Evolutionary conservation across 2,888 invertebrate species (phyloP), one percentile per base, ranked within the genome.

Genomic region (Branchipolynoe longqiensis): DNA sequence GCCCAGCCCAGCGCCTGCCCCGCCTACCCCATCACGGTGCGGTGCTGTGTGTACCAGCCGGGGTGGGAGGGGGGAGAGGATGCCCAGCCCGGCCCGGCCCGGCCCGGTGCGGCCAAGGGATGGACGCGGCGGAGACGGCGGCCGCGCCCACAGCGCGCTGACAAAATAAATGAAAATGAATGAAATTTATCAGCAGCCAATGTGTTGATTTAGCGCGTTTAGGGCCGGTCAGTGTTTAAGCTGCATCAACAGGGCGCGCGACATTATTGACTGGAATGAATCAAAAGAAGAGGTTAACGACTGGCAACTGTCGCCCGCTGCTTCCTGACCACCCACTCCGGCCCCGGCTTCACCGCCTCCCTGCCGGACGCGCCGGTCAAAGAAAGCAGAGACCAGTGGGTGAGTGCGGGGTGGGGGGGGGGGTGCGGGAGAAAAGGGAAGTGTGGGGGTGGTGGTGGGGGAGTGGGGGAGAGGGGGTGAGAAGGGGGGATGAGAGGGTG

Each of bases 151-250:
- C 58, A 48, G 8, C 18, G 48, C 8, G 8, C 48, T 8, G 48
- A 18, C 69, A n/a, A 69, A 33, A 69, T 69, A 33, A 69, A 69
- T 69, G 69, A 69, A 69, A 69, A 69, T 69, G 69, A 69, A 69
- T 69, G 69, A 69, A 69, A 69, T 69, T 69, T 69, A 69, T 69
- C 69, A 69, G 36, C 69, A 38, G 38, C 8, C 22, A 69, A 36
- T 69, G 69, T 69, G 69, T 69, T 69, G 69, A 69, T 69, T 69
- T 69, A 69, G 69, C 69, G 38, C 36, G 69, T 33, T 69, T 33
- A 69, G 69, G 31, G 69, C 14, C 69, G 69, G 69, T 69, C 69
- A 69, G 69, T 69, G 69, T 38, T 69, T 69, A 33, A 22, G 22
- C 25, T 2, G 36, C 36, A 38, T 38, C 69, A 69, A 69, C 69